Evolutionary conservation across 2,113 vertebrate species (phyloP).

Genomic region (Cheirogaleus medius): DNA sequence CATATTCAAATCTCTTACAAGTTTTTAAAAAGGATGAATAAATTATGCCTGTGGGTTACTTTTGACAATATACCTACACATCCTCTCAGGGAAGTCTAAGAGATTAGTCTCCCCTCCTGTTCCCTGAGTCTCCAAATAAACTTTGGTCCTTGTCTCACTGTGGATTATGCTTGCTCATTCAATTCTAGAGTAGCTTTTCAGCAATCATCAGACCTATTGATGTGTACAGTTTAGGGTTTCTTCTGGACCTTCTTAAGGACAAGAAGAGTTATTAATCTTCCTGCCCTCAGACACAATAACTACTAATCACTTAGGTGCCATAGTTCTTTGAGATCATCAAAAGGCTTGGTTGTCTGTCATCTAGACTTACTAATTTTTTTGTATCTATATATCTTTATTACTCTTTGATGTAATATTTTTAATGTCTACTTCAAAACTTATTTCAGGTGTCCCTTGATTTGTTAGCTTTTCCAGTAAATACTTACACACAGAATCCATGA

Average conservation of each 20-base stretch:
- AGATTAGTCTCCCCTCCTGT: neutral
- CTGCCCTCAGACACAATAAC: neutral
- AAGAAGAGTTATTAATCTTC: neutral
- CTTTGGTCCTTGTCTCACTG: neutral
- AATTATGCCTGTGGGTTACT: neutral
- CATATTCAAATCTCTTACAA: neutral
- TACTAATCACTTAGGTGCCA: neutral
- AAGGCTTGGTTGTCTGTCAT: neutral
- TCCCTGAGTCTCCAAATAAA: neutral
- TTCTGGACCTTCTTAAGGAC: neutral
- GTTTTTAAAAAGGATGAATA: neutral
- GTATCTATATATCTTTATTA: neutral
- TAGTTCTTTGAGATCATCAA: neutral
- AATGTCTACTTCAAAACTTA: neutral
- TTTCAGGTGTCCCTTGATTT: neutral
- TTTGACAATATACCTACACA: neutral
- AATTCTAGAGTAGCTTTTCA: neutral
- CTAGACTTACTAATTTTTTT: neutral
- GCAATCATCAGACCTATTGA: neutral
- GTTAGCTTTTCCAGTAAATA: neutral
- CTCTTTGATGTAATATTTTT: neutral
- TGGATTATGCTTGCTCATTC: neutral
- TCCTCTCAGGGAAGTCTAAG: neutral
- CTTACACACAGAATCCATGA: neutral
- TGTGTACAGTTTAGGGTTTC: neutral